Evolutionary conservation across 2,888 invertebrate species (phyloP), one percentile per base, ranked within the genome.

Genomic region (Lepidochrysops patricia): DNA sequence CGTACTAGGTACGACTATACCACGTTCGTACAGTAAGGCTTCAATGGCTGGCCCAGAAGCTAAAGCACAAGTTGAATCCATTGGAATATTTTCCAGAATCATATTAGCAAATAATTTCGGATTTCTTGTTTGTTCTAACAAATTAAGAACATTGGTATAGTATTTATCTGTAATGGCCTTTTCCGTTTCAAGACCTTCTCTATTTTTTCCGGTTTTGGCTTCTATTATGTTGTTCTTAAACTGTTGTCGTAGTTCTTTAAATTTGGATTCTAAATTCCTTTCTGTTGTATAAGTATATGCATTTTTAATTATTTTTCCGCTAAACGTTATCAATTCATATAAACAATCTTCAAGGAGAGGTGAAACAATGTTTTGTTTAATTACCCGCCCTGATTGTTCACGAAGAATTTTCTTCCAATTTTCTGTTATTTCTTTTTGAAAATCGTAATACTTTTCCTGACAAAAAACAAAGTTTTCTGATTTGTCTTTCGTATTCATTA

Each of bases 11-110:
- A 37, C 19, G 5, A 37, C 26, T 15, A 59, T 54, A 35, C 59
- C 59, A 13, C 35, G 49, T 49, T 32, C 13, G 13, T 58, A 25
- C 9, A 50, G 32, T 19, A 32, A 25, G 4, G 19, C 49, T 27
- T 35, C n/a, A 26, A 59, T 52, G 7, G 37, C 52, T n/a, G 50
- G n/a, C 2, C 50, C 52, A 6, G 52, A 52, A 4, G 52, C 35
- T 15, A 37, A 27, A 19, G 25, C 49, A 37, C 59, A 59, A n/a
- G 59, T 59, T 15, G 54, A 52, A 27, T 59, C 59, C 59, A 59
- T 59, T n/a, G 59, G 59, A 6, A 59, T 15, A 5, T 54, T 59
- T 35, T 59, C 59, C 12, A 26, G 37, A 9, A 59, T 52, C 9
- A 59, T 52, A 27, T 25, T 12, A 52, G 59, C 59, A 54, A 54